These are phyloP conservation scores for Piezodorus guildinii DNA, from an alignment of 1,140 invertebrate genomes.

Conservation along the genomic window DNA sequence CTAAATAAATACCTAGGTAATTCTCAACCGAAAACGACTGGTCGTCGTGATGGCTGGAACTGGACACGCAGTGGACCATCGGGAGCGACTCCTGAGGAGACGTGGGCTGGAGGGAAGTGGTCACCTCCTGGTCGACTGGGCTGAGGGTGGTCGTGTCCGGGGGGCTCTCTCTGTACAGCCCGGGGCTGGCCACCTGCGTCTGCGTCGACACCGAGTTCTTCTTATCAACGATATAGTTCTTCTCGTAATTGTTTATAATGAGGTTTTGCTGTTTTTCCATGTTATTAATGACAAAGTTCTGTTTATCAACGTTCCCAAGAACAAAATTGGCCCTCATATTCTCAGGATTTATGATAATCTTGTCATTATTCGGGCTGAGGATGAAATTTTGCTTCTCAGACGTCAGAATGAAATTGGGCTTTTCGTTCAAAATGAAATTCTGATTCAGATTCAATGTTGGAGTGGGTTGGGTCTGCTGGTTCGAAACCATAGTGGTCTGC, in stretches of 20 bases:
- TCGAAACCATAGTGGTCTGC: constrained; percentile 57
- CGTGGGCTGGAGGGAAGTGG: constrained; percentile 28
- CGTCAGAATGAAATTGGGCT: constrained; percentile 30
- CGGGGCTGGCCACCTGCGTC: constrained; percentile 40
- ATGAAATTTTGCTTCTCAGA: constrained; percentile 30
- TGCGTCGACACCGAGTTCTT: constrained; percentile 58
- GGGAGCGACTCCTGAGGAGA: constrained; percentile 27
- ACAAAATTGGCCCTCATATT: constrained; percentile 17
- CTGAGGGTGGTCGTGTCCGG: constrained; percentile 73
- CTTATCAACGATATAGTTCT: constrained; percentile 14
- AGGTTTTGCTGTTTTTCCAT: constrained; percentile 18
- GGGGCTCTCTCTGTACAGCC: constrained; percentile 41
- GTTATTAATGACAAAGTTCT: constrained; percentile 15
- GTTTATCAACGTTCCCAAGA: constrained; percentile 18
- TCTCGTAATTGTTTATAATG: constrained; percentile 25
- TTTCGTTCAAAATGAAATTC: constrained; percentile 29
- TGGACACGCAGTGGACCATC: constrained; percentile 75
- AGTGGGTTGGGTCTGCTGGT: constrained; percentile 41
- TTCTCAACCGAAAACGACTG: constrained; percentile 4
- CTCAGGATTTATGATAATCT: constrained; percentile 19
- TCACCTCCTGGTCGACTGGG: constrained; percentile 41
- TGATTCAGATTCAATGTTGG: constrained; percentile 27
- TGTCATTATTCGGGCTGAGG: constrained; percentile 29
- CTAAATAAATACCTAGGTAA: constrained; percentile 15
- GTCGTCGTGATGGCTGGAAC: constrained; percentile 39